Base-by-base conservation (phyloP, 2,797 vertebrate species). In the Trematomus bernacchii region DNA sequence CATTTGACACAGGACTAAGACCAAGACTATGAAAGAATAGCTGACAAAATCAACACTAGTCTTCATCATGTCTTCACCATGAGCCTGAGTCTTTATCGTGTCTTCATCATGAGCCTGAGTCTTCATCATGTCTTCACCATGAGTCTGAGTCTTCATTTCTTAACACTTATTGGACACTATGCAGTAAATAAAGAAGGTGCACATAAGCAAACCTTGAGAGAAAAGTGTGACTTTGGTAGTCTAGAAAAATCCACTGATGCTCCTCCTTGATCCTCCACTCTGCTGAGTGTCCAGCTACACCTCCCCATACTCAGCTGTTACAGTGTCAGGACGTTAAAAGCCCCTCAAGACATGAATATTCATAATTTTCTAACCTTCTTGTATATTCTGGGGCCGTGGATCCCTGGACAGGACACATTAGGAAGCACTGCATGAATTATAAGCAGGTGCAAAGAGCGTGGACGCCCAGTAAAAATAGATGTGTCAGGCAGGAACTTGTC, bases 331-430 rank as follows among this genome's bases (percentile, higher is more conserved):
- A 78, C 1, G 43, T 72, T 62, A 83, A 85, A 88, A 83, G 14
- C n/a, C 46, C 79, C 62, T 79, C 44, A 47, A 37, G 18, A 37
- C 60, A 83, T 86, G 51, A 86, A 86, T 88, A 88, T 83, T 82
- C 69, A 84, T 66, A 14, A 55, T 59, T 78, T 79, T 71, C 33
- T 54, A 43, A 78, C 72, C 66, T 54, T 46, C 59, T 42, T 70
- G 50, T 82, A 79, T 82, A 79, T 85, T 85, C 66, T 75, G 55
- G 70, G 73, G 60, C 63, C 43, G 75, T 79, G 27, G 5, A 73
- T 72, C 48, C 60, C 50, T 69, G 62, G 71, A 47, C 53, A 60
- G 33, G 72, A 81, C 72, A 70, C 82, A 86, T 85, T 85, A 86
- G 52, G 33, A 33, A 60, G 62, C 44, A 19, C 52, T 5, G 33